phyloP scores from a whole-genome alignment of 2,888 invertebrate species.

The Apeira syringaria region DNA sequence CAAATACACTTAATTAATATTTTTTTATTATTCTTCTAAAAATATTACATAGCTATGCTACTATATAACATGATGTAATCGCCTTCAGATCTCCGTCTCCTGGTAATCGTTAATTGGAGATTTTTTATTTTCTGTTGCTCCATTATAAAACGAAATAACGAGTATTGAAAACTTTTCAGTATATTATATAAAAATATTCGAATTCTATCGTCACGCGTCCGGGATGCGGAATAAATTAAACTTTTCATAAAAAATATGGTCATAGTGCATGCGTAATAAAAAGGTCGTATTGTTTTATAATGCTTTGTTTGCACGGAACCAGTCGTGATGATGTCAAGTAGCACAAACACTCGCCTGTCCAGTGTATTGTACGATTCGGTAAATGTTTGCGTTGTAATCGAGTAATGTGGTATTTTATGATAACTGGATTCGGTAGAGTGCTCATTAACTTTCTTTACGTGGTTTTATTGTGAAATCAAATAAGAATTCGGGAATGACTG shows the following conservation, averaged over 20 bases:
- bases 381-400: conserved; percentile 21
- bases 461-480: conserved; percentile 1
- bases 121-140: no score
- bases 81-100: no score
- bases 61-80: no score
- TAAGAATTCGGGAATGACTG: background rate
- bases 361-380: conserved; percentile 6
- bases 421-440: conserved; percentile 12
- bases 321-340: conserved; percentile 25
- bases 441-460: conserved; percentile 7
- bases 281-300: conserved; percentile 10
- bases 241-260: background rate
- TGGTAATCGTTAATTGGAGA: no score
- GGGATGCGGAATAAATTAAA: no score
- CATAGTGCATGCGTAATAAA: conserved; percentile 3
- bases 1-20: background rate
- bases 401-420: conserved; percentile 11
- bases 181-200: no score
- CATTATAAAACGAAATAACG: no score
- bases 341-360: conserved; percentile 11
- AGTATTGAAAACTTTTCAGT: no score
- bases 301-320: conserved; percentile 20
- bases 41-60: no score
- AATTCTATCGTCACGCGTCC: no score
- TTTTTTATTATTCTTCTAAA: no score